Conservation (phyloP, 2,888 invertebrate genomes). For the Embidobia sp. region DNA sequence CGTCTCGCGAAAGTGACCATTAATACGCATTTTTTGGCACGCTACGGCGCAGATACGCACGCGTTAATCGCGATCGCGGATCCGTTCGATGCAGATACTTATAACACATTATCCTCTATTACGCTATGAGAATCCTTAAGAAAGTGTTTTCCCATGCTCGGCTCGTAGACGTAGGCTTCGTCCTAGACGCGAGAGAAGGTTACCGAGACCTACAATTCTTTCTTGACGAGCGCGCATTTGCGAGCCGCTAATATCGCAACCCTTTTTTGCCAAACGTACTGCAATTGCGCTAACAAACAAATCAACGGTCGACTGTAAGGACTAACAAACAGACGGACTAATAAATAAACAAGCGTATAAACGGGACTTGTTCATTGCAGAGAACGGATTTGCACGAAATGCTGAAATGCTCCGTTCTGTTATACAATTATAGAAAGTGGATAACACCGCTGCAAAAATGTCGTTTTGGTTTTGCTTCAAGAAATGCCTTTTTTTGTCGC, state of each 20-base stretch:
- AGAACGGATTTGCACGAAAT: no score
- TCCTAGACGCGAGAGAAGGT: constrained; percentile 60
- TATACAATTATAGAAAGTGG: constrained; percentile 61
- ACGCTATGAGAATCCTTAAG: constrained; percentile 56
- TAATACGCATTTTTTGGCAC: no score
- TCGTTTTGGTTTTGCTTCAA: constrained; percentile 23
- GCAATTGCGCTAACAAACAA: constrained; percentile 1
- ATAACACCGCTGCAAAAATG: constrained; percentile 51
- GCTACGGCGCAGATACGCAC: no score
- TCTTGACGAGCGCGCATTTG: constrained; percentile 16
- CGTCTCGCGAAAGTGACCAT: no score
- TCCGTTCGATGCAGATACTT: no score
- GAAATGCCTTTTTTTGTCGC: constrained; percentile 13
- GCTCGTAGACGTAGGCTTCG: constrained; percentile 43
- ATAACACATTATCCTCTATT: constrained; percentile 33
- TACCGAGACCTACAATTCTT: constrained; percentile 56
- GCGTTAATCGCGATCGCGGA: no score
- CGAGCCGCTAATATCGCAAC: constrained; percentile 7
- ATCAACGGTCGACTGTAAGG: neutral
- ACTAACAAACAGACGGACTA: no score
- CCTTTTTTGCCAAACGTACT: constrained; percentile 1
- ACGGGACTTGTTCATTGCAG: no score
- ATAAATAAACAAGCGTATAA: no score
- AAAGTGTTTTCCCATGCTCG: constrained; percentile 62
- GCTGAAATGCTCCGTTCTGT: constrained; percentile 30